Evolutionary conservation across 2,797 vertebrate species (phyloP), one percentile per base, ranked within the genome.

Genomic region (Syndactyla subalaris): DNA sequence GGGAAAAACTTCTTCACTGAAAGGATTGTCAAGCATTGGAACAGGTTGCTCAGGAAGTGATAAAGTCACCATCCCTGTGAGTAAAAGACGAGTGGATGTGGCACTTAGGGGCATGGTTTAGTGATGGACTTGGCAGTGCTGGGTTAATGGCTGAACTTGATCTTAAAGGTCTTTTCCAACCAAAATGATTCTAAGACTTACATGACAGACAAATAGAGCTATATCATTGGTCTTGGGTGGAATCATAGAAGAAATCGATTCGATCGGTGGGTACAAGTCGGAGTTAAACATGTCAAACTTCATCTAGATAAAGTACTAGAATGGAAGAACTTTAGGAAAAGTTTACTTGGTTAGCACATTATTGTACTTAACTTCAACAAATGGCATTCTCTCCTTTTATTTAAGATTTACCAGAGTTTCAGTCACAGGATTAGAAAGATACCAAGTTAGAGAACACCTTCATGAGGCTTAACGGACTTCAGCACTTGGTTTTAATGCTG

Each of bases 221-320:
- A 27, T 12, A 52, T 16, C 46, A 83, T 68, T 22, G 67, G 48
- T 19, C 72, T 20, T 46, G 36, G n/a, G 34, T 4, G 12, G 57
- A 89, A 80, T 48, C 59, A 67, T 16, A 77, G 4, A 77, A 30
- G n/a, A 32, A 65, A 49, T 38, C 49, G 48, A 32, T 70, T 79
- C 1, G 0, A 62, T 43, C 34, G 63, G 32, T 6, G 68, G 6
- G 74, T 34, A 63, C 3, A 52, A 80, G 52, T 20, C 0, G 0
- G 48, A 77, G 34, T 71, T 79, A 46, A 66, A 66, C 16, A 46
- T 26, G 12, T 13, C 46, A 18, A 46, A 46, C 8, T 65, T 65
- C 43, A 65, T 34, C 63, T 65, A 39, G 48, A 75, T 71, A 32
- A 83, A 72, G n/a, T 36, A 85, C 9, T 45, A n/a, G 26, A 82